These are phyloP conservation scores for Harpalus rubripes DNA, from an alignment of 2,888 invertebrate species.

Conservation along the genomic window DNA sequence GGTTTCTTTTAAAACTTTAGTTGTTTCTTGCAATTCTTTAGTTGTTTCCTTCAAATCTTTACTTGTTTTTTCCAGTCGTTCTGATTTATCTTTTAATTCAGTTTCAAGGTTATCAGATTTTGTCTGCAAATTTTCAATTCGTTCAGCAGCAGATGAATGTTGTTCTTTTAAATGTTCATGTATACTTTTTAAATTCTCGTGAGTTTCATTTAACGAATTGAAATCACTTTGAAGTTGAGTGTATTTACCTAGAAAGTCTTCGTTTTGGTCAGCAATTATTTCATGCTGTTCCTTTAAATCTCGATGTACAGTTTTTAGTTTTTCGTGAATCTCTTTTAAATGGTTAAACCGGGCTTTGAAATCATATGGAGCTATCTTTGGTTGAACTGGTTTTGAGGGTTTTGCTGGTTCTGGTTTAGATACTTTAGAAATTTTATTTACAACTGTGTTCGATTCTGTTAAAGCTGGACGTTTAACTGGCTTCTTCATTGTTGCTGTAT, in stretches of 20 bases:
- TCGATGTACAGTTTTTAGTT: slow-evolving; percentile 46
- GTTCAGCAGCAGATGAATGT: slow-evolving; percentile 63
- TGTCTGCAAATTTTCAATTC: slow-evolving; percentile 58
- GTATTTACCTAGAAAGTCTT: slow-evolving; percentile 69
- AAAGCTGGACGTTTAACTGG: slow-evolving; percentile 45
- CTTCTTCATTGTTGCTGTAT: neutral
- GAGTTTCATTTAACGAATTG: slow-evolving; percentile 18
- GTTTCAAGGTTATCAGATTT: slow-evolving; percentile 60
- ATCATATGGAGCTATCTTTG: slow-evolving; percentile 67
- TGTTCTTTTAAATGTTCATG: slow-evolving; percentile 63
- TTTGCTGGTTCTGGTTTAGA: slow-evolving; percentile 22
- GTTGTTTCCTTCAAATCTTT: slow-evolving; percentile 1
- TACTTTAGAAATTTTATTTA: slow-evolving; percentile 26
- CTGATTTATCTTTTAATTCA: slow-evolving; percentile 72
- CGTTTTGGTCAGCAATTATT: slow-evolving; percentile 71
- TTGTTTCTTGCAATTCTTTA: too few species aligned
- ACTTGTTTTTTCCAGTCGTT: slow-evolving; percentile 73
- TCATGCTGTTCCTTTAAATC: slow-evolving; percentile 63
- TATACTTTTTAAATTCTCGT: slow-evolving; percentile 30
- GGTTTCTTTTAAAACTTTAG: neutral
- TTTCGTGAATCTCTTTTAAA: slow-evolving; percentile 64
- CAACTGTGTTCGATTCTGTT: neutral
- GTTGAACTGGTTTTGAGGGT: neutral
- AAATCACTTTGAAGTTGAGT: slow-evolving; percentile 10
- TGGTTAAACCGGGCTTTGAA: slow-evolving; percentile 68